Evolutionary conservation across 2,113 vertebrate species (phyloP).

Genomic region (Taurulus bubalis): DNA sequence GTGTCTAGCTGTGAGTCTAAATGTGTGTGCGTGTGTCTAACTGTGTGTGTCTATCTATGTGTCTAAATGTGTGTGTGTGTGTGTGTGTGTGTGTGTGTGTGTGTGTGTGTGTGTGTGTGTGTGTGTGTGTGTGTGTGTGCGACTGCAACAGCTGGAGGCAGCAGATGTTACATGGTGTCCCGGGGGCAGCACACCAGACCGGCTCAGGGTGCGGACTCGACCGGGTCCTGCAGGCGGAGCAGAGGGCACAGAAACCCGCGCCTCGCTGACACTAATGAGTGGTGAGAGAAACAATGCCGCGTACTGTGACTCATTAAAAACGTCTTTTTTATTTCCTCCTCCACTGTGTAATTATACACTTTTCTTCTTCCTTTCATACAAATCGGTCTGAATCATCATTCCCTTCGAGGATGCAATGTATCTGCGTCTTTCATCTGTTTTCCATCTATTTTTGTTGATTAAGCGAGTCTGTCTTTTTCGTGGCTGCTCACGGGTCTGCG

Average conservation of each 20-base stretch:
- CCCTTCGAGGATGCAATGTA: too few relatives aligned
- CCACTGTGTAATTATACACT: background rate
- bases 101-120: too few relatives aligned
- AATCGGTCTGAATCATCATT: background rate
- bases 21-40: too few relatives aligned
- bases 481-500: too few relatives aligned
- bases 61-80: too few relatives aligned
- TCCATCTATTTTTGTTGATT: too few relatives aligned
- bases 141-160: conserved; percentile 46
- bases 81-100: too few relatives aligned
- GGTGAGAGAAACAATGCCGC: conserved; percentile 28
- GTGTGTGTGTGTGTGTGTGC: background rate
- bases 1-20: too few relatives aligned
- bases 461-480: too few relatives aligned
- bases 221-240: conserved; percentile 11
- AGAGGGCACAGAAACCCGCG: conserved; percentile 1
- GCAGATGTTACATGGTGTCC: conserved; percentile 59
- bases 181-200: background rate
- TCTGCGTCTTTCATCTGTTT: too few relatives aligned
- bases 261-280: conserved; percentile 47
- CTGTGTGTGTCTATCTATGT: too few relatives aligned
- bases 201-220: conserved; percentile 31
- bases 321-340: background rate
- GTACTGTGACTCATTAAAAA: conserved; percentile 9
- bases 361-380: conserved; percentile 5